Evolutionary conservation across 2,797 vertebrate species (phyloP).

Genomic region (Naso thynnoides): DNA sequence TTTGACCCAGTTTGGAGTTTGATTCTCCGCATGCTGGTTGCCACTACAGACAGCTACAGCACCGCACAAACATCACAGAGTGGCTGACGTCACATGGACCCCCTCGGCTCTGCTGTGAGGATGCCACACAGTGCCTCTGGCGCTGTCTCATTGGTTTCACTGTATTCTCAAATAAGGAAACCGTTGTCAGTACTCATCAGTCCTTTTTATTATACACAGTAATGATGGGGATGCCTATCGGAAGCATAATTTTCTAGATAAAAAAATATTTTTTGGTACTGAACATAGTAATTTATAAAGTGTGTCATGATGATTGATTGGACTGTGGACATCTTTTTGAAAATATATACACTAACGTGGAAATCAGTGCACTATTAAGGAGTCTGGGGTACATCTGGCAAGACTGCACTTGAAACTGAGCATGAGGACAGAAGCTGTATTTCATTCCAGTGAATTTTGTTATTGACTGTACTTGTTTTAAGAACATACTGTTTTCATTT

Average conservation of each 20-base stretch:
- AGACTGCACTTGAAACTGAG: constrained; percentile 28
- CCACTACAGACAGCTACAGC: constrained; percentile 12
- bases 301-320: neutral
- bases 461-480: constrained; percentile 5
- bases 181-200: constrained; percentile 14
- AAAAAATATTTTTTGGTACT: constrained; percentile 3
- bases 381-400: constrained; percentile 26
- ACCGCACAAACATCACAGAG: constrained; percentile 19
- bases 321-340: neutral
- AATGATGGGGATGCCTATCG: constrained; percentile 18
- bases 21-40: constrained; percentile 15
- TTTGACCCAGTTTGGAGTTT: constrained; percentile 51
- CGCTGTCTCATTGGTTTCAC: constrained; percentile 17
- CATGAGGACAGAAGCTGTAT: neutral
- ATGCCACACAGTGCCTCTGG: constrained; percentile 11
- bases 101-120: constrained; percentile 21
- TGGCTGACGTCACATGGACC: constrained; percentile 12
- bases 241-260: constrained; percentile 1
- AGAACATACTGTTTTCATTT: constrained; percentile 6
- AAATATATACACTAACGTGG: constrained; percentile 4
- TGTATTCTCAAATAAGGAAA: constrained; percentile 27
- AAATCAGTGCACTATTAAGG: constrained; percentile 1
- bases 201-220: constrained; percentile 1
- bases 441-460: constrained; percentile 32
- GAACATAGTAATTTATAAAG: neutral